Evolutionary conservation across 2,888 invertebrate genomes (phyloP), one percentile per base, ranked within the genome.

Genomic region (Phorcus lineatus): DNA sequence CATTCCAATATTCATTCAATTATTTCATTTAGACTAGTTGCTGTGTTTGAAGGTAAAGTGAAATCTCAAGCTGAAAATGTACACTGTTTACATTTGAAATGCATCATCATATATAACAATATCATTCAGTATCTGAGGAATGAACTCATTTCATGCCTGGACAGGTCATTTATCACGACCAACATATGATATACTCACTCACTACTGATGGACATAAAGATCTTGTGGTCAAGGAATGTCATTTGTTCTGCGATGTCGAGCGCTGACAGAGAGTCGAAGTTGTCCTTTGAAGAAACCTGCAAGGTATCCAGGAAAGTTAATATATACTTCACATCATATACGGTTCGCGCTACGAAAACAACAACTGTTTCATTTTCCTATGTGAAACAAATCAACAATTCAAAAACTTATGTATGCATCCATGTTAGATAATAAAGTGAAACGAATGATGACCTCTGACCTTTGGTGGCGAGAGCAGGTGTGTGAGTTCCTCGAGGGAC

Each of bases 211-310:
- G 96, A 95, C 80, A 97, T 95, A 92, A 98, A 97, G 88, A 98
- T 97, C 92, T 97, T 96, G 92, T 97, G 97, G 92, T 98, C 98
- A 87, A 98, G 94, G 91, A 96, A 97, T 0, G 97, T 97, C 95
- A 98, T 96, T 92, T 97, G 97, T 92, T 98, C 98, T 0, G 98
- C 97, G 80, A 98, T 97, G 93, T 97, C 97, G 55, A 97, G 93
- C 0, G 97, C 97, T 24, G 97, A 97, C 17, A 97, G 91, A 96
- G 11, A 96, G 92, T 97, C 97, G 81, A 97, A 96, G 86, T 95
- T 96, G 90, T 97, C 97, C 90, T 96, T 96, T 77, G 95, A 96
- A 76, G 96, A 95, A 57, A 95, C 94, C 97, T 97, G 91, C 77
- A 94, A 94, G 24, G 80, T 47, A 86, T 70, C 16, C 16, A n/a